Conservation (phyloP, 2,888 invertebrate genomes). For the Aphidius colemani region DNA sequence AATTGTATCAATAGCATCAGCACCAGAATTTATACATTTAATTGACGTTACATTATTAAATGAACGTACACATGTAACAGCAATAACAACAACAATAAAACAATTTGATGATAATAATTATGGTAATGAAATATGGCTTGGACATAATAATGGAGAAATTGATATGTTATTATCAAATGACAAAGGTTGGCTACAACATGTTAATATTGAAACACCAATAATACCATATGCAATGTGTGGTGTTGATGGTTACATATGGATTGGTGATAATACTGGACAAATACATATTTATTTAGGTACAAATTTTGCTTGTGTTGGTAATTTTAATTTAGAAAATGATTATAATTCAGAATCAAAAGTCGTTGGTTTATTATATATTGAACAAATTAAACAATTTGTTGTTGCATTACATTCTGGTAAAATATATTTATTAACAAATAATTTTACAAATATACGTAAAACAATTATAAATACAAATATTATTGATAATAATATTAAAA, state of each 20-base stretch:
- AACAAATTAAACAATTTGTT: slow-evolving; percentile 74
- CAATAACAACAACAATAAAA: slow-evolving; percentile 59
- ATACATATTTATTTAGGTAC: slow-evolving; percentile 78
- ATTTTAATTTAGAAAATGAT: slow-evolving; percentile 66
- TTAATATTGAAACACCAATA: slow-evolving; percentile 62
- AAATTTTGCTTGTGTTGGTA: slow-evolving; percentile 56
- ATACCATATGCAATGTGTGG: slow-evolving; percentile 75
- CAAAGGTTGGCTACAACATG: slow-evolving; percentile 69
- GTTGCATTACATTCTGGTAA: slow-evolving; percentile 79
- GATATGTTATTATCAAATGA: slow-evolving; percentile 66
- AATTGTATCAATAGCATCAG: slow-evolving; percentile 87
- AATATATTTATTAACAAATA: slow-evolving; percentile 55
- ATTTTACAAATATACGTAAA: slow-evolving; percentile 54
- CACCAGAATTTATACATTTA: slow-evolving; percentile 91
- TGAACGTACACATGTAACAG: slow-evolving; percentile 70
- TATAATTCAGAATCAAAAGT: slow-evolving; percentile 70
- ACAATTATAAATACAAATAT: slow-evolving; percentile 47
- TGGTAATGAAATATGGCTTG: slow-evolving; percentile 74
- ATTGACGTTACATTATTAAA: slow-evolving; percentile 78
- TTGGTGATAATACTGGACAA: slow-evolving; percentile 86
- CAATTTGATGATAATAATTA: slow-evolving; percentile 49
- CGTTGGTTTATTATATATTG: slow-evolving; percentile 71
- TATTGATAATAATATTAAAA: slow-evolving; percentile 48
- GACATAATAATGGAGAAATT: slow-evolving; percentile 69
- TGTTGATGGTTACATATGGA: slow-evolving; percentile 81